Evolutionary conservation across 1,140 invertebrate species (phyloP).

Genomic region (Oryzaephilus surinamensis): DNA sequence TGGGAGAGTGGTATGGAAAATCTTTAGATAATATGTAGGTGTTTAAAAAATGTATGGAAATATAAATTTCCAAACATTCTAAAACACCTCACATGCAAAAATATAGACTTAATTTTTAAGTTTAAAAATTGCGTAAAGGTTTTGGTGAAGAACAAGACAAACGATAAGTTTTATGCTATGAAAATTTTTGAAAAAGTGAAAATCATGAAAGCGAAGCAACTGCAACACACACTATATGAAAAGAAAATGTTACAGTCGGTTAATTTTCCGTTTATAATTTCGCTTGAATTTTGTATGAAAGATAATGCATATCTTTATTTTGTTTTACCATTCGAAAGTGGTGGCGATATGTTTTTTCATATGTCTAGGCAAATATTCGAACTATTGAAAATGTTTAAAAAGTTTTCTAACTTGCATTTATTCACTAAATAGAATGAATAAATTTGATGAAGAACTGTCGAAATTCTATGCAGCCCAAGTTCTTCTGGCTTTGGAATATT

Average conservation of each 20-base stretch:
- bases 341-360: slow-evolving; percentile 76
- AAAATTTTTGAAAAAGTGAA: slow-evolving; percentile 85
- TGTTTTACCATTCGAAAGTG: slow-evolving; percentile 67
- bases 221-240: slow-evolving; percentile 77
- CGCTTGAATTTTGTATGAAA: slow-evolving; percentile 72
- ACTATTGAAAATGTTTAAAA: too few species aligned
- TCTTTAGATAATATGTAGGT: too few species aligned
- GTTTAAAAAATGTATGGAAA: too few species aligned
- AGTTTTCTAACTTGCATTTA: too few species aligned
- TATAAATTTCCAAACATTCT: too few species aligned
- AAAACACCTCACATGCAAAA: too few species aligned
- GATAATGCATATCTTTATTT: slow-evolving; percentile 78
- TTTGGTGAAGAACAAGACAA: too few species aligned
- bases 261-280: slow-evolving; percentile 22
- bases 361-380: too few species aligned
- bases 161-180: slow-evolving; percentile 72
- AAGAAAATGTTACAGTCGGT: slow-evolving; percentile 66
- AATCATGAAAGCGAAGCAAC: slow-evolving; percentile 75
- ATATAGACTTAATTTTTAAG: too few species aligned
- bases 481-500: slow-evolving; percentile 82
- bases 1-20: slow-evolving; percentile 76
- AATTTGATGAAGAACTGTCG: slow-evolving; percentile 68
- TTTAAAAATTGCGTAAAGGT: too few species aligned
- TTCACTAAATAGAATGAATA: slow-evolving; percentile 50
- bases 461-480: slow-evolving; percentile 92